Evolutionary conservation across 2,888 invertebrate species (phyloP), one percentile per base, ranked within the genome.

Genomic region (Epirrhoe tristata): DNA sequence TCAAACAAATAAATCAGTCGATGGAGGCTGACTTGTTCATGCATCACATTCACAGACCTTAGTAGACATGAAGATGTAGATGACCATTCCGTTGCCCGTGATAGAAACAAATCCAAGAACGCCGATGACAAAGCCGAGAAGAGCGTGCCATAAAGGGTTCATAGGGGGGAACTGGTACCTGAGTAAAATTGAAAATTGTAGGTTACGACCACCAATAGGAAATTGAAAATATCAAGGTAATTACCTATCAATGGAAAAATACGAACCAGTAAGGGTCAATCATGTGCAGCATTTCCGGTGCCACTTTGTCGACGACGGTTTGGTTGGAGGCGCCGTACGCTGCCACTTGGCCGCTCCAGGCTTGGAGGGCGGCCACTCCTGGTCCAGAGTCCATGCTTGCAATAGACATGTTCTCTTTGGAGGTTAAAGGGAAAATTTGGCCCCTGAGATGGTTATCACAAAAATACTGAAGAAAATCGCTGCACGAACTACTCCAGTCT

Each of bases 151-250:
- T 60, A 98, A 93, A 17, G 97, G 97, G 84, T 98, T 97, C 96
- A 98, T 95, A 16, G 98, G 97, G 67, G 97, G 96, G 81, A 96
- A 98, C 85, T 97, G 97, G 88, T 97, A 97, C 97, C 97, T 96
- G 82, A 36, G 36, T 31, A 63, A 61, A 53, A 53, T 48, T 14
- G 12, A 24, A 39, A 24, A 24, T 4, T 34, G 10, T 34, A 2
- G 24, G 24, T 24, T 24, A 24, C 24, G 24, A 24, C 24, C 24
- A 24, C 24, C 1, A 24, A 24, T n/a, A n/a, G n/a, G 24, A 24
- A 24, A 24, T 2, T 24, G 24, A 24, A 24, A 16, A 14, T 5
- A 53, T 0, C 34, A 31, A 32, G 5, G n/a, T 16, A 24, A 1
- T 12, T 43, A 12, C 4, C 14, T 5, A 48, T 16, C 24, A 48